phyloP scores from a whole-genome alignment of 2,797 vertebrate genomes.

The Rhinoraja longicauda region DNA sequence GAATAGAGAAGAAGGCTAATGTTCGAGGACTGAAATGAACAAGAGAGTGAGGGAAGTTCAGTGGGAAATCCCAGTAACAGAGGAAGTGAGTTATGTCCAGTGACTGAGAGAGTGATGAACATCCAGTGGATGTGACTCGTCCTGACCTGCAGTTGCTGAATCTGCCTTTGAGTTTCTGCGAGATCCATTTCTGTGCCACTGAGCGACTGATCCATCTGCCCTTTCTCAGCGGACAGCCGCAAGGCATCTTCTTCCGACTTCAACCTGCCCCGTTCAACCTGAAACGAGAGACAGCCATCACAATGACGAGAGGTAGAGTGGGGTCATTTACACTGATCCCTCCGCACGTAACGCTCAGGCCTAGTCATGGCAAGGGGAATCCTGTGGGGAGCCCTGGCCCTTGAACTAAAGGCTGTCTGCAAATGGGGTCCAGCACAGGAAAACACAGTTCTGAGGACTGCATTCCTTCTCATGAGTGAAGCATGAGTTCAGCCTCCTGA shows the following conservation, averaged over 20 bases:
- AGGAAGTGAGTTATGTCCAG: too few species aligned
- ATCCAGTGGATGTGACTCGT: background rate
- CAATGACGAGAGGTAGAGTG: background rate
- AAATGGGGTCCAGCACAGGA: background rate
- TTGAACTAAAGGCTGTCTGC: background rate
- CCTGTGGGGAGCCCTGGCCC: background rate
- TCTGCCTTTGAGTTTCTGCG: constrained; percentile 51
- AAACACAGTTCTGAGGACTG: background rate
- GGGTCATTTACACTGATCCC: background rate
- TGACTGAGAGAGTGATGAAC: background rate
- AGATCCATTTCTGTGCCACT: constrained; percentile 56
- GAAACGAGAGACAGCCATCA: constrained; percentile 28
- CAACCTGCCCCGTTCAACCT: constrained; percentile 62
- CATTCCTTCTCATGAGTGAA: background rate
- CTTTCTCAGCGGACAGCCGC: constrained; percentile 51
- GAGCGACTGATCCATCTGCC: constrained; percentile 51
- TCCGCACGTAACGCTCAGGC: background rate
- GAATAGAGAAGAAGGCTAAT: background rate
- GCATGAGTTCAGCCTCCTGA: background rate
- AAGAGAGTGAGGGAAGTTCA: background rate
- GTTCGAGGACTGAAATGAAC: background rate
- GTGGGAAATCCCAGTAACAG: too few species aligned
- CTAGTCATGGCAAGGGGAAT: background rate
- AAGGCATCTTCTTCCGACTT: constrained; percentile 52
- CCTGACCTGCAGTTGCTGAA: constrained; percentile 60